phyloP scores from a whole-genome alignment of 2,888 invertebrate species.

The Tetragonula carbonaria region DNA sequence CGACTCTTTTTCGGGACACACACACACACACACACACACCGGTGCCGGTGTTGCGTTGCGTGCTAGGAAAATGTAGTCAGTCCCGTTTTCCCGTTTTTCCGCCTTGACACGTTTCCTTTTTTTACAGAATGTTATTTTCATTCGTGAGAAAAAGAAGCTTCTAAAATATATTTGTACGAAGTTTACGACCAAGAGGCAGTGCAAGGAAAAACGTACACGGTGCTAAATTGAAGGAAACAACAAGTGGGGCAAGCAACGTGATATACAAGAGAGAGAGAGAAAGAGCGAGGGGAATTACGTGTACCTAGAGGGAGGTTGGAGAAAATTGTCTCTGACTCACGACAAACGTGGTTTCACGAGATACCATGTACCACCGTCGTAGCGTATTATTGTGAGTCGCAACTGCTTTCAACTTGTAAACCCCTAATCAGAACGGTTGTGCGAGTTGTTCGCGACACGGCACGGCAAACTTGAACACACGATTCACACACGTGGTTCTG shows the following conservation, averaged over 20 bases:
- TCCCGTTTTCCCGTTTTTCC: not conserved
- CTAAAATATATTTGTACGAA: not conserved
- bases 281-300: not conserved
- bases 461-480: not conserved
- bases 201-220: not conserved
- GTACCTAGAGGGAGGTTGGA: not conserved
- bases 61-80: not conserved
- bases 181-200: too few species aligned
- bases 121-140: not conserved
- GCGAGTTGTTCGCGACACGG: constrained; percentile 12
- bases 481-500: not conserved
- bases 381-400: constrained; percentile 4
- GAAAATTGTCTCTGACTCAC: constrained; percentile 34
- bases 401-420: constrained; percentile 5
- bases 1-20: constrained; percentile 12
- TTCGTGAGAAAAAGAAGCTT: not conserved
- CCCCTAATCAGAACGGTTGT: constrained; percentile 23
- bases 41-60: too few species aligned
- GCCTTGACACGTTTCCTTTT: not conserved
- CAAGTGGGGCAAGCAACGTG: not conserved
- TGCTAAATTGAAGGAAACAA: not conserved
- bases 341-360: too few species aligned
- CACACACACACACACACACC: not conserved
- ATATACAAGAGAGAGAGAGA: not conserved
- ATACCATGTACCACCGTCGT: not conserved